phyloP scores from a whole-genome alignment of 2,113 vertebrate species.

The Tachycineta bicolor region DNA sequence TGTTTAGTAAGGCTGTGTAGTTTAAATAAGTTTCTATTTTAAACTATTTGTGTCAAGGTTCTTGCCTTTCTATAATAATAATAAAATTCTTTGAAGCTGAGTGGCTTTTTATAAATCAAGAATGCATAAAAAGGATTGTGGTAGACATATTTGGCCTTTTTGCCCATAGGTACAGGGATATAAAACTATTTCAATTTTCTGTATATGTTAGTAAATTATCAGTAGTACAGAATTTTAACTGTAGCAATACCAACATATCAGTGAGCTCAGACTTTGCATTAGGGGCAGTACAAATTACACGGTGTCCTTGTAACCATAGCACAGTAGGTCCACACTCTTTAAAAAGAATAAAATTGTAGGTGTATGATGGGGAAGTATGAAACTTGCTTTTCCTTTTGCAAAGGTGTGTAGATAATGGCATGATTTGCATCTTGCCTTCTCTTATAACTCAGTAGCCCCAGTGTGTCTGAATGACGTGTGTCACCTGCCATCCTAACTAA shows the following conservation, averaged over 20 bases:
- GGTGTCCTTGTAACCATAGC: not conserved
- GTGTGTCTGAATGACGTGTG: not conserved
- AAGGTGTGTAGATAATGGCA: not conserved
- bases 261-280: not conserved
- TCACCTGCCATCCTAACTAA: not conserved
- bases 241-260: not conserved
- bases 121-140: not conserved
- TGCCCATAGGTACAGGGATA: not conserved
- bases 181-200: not conserved
- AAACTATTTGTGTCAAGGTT: not conserved
- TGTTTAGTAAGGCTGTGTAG: not conserved
- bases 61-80: not conserved
- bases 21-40: not conserved
- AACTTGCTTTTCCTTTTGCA: not conserved
- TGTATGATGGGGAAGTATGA: not conserved
- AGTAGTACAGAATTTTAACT: not conserved
- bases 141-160: not conserved
- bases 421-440: not conserved
- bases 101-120: not conserved
- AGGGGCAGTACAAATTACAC: not conserved
- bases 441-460: not conserved
- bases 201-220: not conserved
- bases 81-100: not conserved
- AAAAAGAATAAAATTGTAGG: not conserved
- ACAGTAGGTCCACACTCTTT: fast-evolving